phyloP scores from a whole-genome alignment of 1,140 invertebrate genomes.

The Ctenoplectra terminalis region DNA sequence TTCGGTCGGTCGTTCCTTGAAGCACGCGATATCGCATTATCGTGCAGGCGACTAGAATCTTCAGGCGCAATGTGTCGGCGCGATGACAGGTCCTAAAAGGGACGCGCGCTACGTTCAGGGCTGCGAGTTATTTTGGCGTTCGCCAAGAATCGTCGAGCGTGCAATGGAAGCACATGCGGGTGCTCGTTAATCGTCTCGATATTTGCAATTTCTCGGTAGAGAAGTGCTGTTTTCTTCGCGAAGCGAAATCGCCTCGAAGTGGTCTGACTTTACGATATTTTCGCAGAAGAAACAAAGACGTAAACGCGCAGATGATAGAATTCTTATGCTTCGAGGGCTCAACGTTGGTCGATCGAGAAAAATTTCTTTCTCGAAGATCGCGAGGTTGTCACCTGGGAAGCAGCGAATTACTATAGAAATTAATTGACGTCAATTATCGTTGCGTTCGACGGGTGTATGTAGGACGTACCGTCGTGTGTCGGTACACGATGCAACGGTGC shows the following conservation, averaged over 20 bases:
- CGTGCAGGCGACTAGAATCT: conserved; percentile 4
- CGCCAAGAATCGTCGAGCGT: not conserved
- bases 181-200: conserved; percentile 68
- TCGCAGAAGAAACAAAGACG: too few species aligned
- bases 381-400: conserved; percentile 23
- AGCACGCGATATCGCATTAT: conserved; percentile 38
- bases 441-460: conserved; percentile 59
- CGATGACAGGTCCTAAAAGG: conserved; percentile 36
- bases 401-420: conserved; percentile 78
- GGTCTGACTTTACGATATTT: too few species aligned
- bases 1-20: not conserved
- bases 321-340: too few species aligned
- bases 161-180: conserved; percentile 4
- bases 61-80: not conserved
- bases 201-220: conserved; percentile 68
- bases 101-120: not conserved
- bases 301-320: too few species aligned
- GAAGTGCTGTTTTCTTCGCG: too few species aligned
- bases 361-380: conserved; percentile 9
- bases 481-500: conserved; percentile 59
- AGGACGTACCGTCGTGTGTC: conserved; percentile 41
- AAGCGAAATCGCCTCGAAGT: too few species aligned
- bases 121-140: conserved; percentile 28
- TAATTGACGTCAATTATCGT: conserved; percentile 80
- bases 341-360: conserved; percentile 27